Percentiles rank a stretch among this genome's conserved stretches.
These are phyloP conservation scores for Drosophila tropicalis DNA, from an alignment of 1,140 invertebrate species.

Conservation along the genomic window DNA sequence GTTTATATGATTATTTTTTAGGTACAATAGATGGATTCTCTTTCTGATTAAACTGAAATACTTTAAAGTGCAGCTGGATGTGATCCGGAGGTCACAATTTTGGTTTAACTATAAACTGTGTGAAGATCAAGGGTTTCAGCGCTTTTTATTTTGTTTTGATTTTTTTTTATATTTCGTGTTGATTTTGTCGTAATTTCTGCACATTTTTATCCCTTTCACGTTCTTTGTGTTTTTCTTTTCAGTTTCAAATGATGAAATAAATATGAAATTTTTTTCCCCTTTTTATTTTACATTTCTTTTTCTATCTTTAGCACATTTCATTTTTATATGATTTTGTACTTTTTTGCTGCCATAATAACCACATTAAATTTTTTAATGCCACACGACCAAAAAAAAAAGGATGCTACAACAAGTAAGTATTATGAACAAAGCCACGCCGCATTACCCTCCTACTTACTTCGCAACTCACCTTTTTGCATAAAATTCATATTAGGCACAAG, in stretches of 20 bases:
- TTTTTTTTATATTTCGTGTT: background rate
- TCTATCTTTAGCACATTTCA: constrained; percentile 30
- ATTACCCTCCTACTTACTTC: constrained; percentile 25
- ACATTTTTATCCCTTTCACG: background rate
- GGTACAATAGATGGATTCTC: too few species aligned
- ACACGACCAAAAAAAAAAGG: constrained; percentile 35
- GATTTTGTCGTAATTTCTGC: background rate
- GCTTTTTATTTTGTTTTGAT: background rate
- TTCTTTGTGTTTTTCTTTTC: background rate
- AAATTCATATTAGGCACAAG: constrained; percentile 79
- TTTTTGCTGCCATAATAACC: constrained; percentile 46
- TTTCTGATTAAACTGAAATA: too few species aligned
- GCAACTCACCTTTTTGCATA: constrained; percentile 59
- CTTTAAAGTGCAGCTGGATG: background rate
- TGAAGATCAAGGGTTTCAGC: background rate
- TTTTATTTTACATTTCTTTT: constrained; percentile 2
- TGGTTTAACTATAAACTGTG: background rate
- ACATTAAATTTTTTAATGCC: constrained; percentile 65
- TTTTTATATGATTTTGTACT: constrained; percentile 18
- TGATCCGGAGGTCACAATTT: background rate
- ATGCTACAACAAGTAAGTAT: constrained; percentile 45
- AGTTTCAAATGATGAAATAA: constrained; percentile 9
- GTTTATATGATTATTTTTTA: too few species aligned
- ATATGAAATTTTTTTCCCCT: constrained; percentile 1
- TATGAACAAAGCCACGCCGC: constrained; percentile 48